Base-by-base conservation (phyloP, 2,888 invertebrate species). In the Galerucella pusilla region DNA sequence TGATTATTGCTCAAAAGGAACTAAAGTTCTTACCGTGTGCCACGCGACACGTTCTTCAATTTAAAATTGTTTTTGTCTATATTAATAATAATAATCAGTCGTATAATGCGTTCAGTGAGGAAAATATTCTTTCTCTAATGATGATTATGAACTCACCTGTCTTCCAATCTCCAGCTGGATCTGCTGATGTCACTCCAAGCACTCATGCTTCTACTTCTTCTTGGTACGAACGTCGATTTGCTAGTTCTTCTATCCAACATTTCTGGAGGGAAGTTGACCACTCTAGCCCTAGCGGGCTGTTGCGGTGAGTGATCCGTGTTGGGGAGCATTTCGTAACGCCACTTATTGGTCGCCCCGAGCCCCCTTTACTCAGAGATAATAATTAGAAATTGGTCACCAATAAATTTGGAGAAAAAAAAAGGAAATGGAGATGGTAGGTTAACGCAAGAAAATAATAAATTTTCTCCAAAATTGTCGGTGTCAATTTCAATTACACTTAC, bases 161-260 rank as follows among this genome's bases (percentile, higher is more conserved):
- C 94, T 80, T 94, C 94, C 84, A 94, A 90, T 83, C 93, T 91
- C 90, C 94, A 94, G 86, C 94, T 95, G 80, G 94, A 94, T 73
- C 95, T 91, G 84, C 95, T 95, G 85, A 95, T 92, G 85, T 95
- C 95, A 84, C 95, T 95, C 95, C 95, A 95, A 57, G 94, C 95
- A 84, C 95, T 95, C 94, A 95, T 94, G 79, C 95, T 95, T 54
- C 91, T 88, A 80, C 90, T 90, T 79, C 90, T 88, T 64, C 88
- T 85, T 10, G 90, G 89, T 72, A 85, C 77, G 57, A 89, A 86
- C 25, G 89, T 84, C 11, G 85, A 83, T 67, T 86, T 84, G 78
- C 88, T 88, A 60, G 88, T 87, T 12, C 90, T 87, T 42, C 87
- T 81, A 67, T 86, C 90, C 89, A 85, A 88, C 86, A 87, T 89